These are phyloP conservation scores for Zoroaster sp. DNA, from an alignment of 53 echinoderm and acorn worm genomes.

Conservation along the genomic window DNA sequence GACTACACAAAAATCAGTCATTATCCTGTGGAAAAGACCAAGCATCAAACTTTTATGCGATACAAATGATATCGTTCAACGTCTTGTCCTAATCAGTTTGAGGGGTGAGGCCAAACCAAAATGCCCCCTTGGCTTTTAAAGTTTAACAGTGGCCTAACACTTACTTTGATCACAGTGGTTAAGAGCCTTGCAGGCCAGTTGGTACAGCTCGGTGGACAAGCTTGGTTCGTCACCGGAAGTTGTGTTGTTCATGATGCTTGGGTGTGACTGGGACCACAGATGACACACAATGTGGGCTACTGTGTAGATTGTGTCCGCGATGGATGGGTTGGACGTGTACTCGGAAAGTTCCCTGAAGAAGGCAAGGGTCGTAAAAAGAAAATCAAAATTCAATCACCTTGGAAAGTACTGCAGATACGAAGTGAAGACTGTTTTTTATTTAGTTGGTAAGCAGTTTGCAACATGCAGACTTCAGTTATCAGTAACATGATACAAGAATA, in stretches of 20 bases:
- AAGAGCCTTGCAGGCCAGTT: constrained; percentile 55
- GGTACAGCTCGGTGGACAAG: constrained; percentile 41
- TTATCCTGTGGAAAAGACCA: too few species aligned
- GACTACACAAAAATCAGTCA: too few species aligned
- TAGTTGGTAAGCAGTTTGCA: too few species aligned
- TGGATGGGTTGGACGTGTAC: constrained; percentile 16
- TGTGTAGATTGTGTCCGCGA: constrained; percentile 60
- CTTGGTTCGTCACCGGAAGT: constrained; percentile 10
- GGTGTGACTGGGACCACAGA: constrained; percentile 52
- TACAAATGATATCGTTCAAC: too few species aligned
- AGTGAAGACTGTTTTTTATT: too few species aligned
- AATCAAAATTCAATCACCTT: background rate
- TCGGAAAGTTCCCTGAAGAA: constrained; percentile 73
- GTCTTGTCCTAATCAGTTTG: too few species aligned
- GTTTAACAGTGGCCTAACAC: too few species aligned
- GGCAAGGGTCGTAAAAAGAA: background rate
- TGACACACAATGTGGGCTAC: constrained; percentile 56
- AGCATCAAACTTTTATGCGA: too few species aligned
- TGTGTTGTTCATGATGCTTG: constrained; percentile 37
- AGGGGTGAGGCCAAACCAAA: too few species aligned
- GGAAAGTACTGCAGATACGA: background rate
- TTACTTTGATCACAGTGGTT: constrained; percentile 65
- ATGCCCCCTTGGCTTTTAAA: too few species aligned
- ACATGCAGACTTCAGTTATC: too few species aligned
- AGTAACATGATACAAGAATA: too few species aligned